A percentile compares a stretch with the other conserved stretches of the same genome.
Evolutionary conservation across 2,888 invertebrate species (phyloP).

Genomic region (Tromatobia lineatoria): DNA sequence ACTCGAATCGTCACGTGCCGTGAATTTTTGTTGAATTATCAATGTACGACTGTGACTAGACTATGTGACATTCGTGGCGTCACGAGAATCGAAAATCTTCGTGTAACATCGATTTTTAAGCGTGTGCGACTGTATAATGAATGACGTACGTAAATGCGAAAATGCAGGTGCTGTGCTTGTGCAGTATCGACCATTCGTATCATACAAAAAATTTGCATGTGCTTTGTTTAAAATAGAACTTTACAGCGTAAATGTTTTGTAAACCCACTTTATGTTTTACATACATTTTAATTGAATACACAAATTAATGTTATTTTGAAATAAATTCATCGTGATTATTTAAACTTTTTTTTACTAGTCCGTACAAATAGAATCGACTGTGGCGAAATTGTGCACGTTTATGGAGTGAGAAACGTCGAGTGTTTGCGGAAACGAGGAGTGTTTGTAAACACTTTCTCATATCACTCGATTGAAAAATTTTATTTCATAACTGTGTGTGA

Average conservation of each 20-base stretch:
- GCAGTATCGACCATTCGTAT: slow-evolving; percentile 1
- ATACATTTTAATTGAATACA: not conserved
- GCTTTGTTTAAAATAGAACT: too few relatives aligned
- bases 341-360: not conserved
- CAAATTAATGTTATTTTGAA: not conserved
- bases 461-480: too few relatives aligned
- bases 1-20: slow-evolving; percentile 9
- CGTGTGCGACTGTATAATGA: slow-evolving; percentile 37
- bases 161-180: slow-evolving; percentile 9
- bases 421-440: too few relatives aligned
- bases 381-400: not conserved
- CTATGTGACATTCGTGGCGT: slow-evolving; percentile 25
- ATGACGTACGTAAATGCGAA: slow-evolving; percentile 19
- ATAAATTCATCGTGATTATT: not conserved
- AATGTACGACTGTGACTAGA: slow-evolving; percentile 11
- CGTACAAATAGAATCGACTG: not conserved
- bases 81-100: slow-evolving; percentile 20
- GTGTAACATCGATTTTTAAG: slow-evolving; percentile 53
- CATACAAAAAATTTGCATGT: too few relatives aligned
- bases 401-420: too few relatives aligned
- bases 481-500: too few relatives aligned
- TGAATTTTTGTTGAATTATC: slow-evolving; percentile 18
- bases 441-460: too few relatives aligned
- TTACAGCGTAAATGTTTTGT: too few relatives aligned
- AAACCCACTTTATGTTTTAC: not conserved